Evolutionary conservation across 2,113 vertebrate genomes (phyloP).

Genomic region (Notiomystis cincta): DNA sequence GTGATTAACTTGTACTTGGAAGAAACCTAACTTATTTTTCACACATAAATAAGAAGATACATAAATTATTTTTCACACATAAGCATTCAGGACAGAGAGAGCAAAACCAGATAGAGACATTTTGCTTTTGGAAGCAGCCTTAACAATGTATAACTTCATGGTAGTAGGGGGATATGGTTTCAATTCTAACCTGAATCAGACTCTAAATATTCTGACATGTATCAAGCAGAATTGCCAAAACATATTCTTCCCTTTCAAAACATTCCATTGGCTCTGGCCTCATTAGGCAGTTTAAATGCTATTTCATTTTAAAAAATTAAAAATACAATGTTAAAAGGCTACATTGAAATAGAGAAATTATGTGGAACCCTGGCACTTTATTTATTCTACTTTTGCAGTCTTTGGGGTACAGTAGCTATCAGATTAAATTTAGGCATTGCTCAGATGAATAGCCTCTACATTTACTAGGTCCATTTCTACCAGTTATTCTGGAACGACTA

Average conservation of each 20-base stretch:
- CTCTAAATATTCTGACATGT: slow-evolving; percentile 52
- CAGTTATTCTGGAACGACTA: background rate
- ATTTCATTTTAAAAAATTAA: slow-evolving; percentile 7
- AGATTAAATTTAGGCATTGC: background rate
- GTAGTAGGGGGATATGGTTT: slow-evolving; percentile 57
- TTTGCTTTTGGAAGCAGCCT: slow-evolving; percentile 54
- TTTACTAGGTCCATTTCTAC: background rate
- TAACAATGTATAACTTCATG: slow-evolving; percentile 10
- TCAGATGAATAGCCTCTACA: background rate
- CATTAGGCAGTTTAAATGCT: background rate
- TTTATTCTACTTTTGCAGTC: background rate
- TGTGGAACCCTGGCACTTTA: background rate
- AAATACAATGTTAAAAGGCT: slow-evolving; percentile 11
- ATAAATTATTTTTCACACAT: background rate
- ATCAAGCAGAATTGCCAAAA: slow-evolving; percentile 46
- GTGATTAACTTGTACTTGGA: background rate
- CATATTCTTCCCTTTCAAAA: slow-evolving; percentile 57
- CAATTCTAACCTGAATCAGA: slow-evolving; percentile 63
- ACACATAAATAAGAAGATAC: background rate
- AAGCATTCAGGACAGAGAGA: background rate
- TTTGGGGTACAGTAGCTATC: background rate
- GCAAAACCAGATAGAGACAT: slow-evolving; percentile 21
- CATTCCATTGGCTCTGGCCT: slow-evolving; percentile 18
- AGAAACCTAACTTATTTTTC: background rate
- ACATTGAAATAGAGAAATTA: background rate